phyloP scores from a whole-genome alignment of 2,797 vertebrate genomes.

The Parauchenoglanis ngamensis region DNA sequence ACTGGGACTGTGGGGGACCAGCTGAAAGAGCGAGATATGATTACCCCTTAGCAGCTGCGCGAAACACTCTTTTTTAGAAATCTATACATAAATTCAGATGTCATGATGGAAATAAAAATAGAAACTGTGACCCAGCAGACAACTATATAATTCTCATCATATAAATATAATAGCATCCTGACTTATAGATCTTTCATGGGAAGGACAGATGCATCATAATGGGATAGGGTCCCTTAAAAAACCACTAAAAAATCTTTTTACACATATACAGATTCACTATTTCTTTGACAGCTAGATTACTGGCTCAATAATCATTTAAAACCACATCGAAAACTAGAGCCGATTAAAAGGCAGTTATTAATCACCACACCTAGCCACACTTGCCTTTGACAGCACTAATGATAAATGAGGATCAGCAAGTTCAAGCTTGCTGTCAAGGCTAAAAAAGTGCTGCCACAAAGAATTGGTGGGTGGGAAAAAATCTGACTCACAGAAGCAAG shows the following conservation, averaged over 20 bases:
- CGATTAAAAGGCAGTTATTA: not conserved
- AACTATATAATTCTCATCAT: not conserved
- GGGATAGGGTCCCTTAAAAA: not conserved
- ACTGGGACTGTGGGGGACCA: constrained; percentile 28
- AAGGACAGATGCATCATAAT: not conserved
- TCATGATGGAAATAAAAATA: not conserved
- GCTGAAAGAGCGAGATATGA: constrained; percentile 38
- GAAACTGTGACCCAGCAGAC: not conserved
- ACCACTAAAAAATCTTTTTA: not conserved
- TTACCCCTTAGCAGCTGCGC: constrained; percentile 38
- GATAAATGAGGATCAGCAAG: constrained; percentile 41
- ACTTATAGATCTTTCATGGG: not conserved
- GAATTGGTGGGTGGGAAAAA: constrained; percentile 36
- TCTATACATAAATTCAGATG: not conserved
- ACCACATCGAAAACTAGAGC: not conserved
- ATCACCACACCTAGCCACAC: not conserved
- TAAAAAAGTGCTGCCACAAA: constrained; percentile 37
- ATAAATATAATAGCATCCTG: not conserved
- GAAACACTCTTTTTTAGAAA: constrained; percentile 10
- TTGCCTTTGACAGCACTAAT: constrained; percentile 20
- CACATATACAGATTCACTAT: not conserved
- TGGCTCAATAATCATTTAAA: not conserved
- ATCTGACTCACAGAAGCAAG: constrained; percentile 41
- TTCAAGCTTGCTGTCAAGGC: constrained; percentile 41
- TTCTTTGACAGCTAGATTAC: not conserved